A percentile compares a stretch with the other conserved stretches of the same genome.
These are phyloP conservation scores for Coleophora flavipennella DNA, from an alignment of 2,888 invertebrate genomes.

Conservation along the genomic window DNA sequence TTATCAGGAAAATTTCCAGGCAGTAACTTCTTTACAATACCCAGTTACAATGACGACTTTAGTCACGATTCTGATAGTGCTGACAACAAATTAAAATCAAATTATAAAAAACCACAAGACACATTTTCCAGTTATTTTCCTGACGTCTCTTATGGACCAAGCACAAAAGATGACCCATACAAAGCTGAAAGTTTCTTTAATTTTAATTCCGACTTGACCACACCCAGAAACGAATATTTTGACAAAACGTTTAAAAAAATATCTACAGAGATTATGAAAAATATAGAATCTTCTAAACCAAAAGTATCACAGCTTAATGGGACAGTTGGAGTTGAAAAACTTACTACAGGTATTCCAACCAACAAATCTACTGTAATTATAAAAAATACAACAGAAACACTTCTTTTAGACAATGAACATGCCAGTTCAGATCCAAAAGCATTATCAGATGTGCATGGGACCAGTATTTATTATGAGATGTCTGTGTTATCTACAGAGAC, in stretches of 20 bases:
- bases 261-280: constrained; percentile 66
- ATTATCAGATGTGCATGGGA: constrained; percentile 62
- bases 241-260: constrained; percentile 68
- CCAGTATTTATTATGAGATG: constrained; percentile 68
- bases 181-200: constrained; percentile 52
- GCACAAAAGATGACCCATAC: constrained; percentile 34
- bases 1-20: constrained; percentile 66
- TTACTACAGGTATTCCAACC: constrained; percentile 57
- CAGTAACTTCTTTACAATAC: constrained; percentile 64
- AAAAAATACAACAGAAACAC: constrained; percentile 70
- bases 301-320: constrained; percentile 37
- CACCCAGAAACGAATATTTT: constrained; percentile 67
- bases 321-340: constrained; percentile 49
- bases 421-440: constrained; percentile 49
- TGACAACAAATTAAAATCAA: constrained; percentile 41
- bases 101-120: constrained; percentile 39
- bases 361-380: constrained; percentile 63
- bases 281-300: constrained; percentile 48
- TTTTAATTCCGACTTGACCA: constrained; percentile 59
- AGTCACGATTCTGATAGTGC: constrained; percentile 32
- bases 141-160: constrained; percentile 33
- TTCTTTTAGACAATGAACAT: constrained; percentile 55
- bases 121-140: constrained; percentile 49
- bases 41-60: constrained; percentile 51
- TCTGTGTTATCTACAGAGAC: constrained; percentile 63